Base-by-base conservation (phyloP, 2,888 invertebrate species). In the Drosophila recens region DNA sequence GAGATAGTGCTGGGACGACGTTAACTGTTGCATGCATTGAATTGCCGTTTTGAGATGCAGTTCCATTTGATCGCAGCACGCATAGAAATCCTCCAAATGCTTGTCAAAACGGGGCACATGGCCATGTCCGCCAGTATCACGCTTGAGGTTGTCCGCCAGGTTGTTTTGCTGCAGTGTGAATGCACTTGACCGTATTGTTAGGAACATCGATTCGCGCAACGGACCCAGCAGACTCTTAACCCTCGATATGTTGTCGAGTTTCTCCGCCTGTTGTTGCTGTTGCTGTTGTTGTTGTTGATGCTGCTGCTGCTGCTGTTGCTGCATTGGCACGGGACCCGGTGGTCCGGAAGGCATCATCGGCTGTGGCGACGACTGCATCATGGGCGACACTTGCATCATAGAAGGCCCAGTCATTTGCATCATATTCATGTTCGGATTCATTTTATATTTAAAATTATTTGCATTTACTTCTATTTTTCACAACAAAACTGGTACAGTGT, bases 21-120 rank as follows among this genome's bases (percentile, higher is more conserved):
- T 95, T 27, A 96, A 95, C 92, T 98, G 97, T 53, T 96, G 95
- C 65, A 97, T 94, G 90, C 98, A 97, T 73, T 97, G 97, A 49
- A 97, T 95, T 0, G 98, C 97, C 0, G 98, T 97, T 92, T 97
- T 96, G 94, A 98, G 94, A 92, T 98, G 97, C 11, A 98, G 92
- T 93, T 98, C 98, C 90, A 98, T 97, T 94, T 98, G 98, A 93
- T 98, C 98, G 93, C 98, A 98, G 51, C 98, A 95, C 0, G 98
- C 97, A 92, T 97, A 98, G 91, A 98, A 98, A 83, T 98, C 98
- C 93, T 98, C 98, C 77, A 98, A 93, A 85, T 96, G 96, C 91
- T 97, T 97, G 90, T 98, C 98, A 92, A 97, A 97, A 61, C 97
- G 94, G 0, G 96, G 96, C 43, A 96, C 95, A 62, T 95, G 94